Percentiles rank a stretch among this genome's conserved stretches.
Evolutionary conservation across 1,140 invertebrate species (phyloP).

Genomic region (Zaprionus tsacasi): DNA sequence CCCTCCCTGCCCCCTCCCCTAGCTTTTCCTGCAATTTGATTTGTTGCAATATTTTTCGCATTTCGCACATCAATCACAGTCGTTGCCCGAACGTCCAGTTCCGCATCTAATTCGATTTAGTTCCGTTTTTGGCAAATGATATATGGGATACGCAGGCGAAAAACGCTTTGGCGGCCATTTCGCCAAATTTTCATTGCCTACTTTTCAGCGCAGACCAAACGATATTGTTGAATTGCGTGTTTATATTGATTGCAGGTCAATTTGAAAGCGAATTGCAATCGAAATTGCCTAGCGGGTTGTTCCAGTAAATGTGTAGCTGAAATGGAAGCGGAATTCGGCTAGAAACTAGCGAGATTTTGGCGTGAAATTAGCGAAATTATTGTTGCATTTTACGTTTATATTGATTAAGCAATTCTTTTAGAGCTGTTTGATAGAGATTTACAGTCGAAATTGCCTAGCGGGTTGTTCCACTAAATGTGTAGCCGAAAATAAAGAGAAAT

Average conservation of each 20-base stretch:
- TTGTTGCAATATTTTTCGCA: constrained; percentile 72
- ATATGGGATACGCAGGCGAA: background rate
- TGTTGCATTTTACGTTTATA: no score
- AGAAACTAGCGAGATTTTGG: background rate
- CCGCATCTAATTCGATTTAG: constrained; percentile 44
- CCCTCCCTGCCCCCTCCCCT: background rate
- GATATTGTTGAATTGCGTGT: background rate
- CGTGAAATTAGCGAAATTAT: no score
- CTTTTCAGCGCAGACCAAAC: background rate
- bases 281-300: background rate
- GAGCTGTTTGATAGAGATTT: no score
- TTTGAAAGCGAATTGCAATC: constrained; percentile 2
- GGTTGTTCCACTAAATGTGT: background rate
- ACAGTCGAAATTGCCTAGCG: no score
- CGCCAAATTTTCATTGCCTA: background rate
- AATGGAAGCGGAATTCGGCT: background rate
- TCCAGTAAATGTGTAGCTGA: background rate
- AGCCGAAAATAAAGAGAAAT: background rate
- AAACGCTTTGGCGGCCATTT: constrained; percentile 22
- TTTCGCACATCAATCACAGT: constrained; percentile 65
- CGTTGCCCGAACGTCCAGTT: constrained; percentile 31
- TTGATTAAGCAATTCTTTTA: no score
- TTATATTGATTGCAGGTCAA: background rate
- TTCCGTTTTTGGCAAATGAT: background rate
- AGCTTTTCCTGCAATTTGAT: constrained; percentile 56